Evolutionary conservation across 1,140 invertebrate species (phyloP).

Genomic region (Psilanteris sp.): DNA sequence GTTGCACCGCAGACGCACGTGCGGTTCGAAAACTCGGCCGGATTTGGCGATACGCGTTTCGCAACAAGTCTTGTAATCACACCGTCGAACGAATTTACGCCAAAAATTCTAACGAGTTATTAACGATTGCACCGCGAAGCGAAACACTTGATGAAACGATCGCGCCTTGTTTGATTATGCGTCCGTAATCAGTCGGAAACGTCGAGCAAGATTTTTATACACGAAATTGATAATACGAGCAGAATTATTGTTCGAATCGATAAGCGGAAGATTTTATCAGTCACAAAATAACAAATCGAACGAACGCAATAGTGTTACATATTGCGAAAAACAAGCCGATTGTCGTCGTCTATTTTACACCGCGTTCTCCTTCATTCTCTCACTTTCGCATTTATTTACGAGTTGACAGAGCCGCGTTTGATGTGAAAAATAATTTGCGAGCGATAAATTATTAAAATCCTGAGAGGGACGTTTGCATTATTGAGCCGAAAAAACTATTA

Average conservation of each 20-base stretch:
- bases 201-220: constrained; percentile 29
- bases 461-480: no score
- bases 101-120: constrained; percentile 30
- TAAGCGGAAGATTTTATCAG: constrained; percentile 55
- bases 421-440: constrained; percentile 14
- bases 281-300: constrained; percentile 46
- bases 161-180: constrained; percentile 26
- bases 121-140: constrained; percentile 9
- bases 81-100: constrained; percentile 39
- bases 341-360: constrained; percentile 31
- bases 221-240: constrained; percentile 49
- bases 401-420: constrained; percentile 6
- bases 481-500: neutral
- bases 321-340: constrained; percentile 26
- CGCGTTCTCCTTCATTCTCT: constrained; percentile 1
- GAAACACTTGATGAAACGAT: constrained; percentile 30
- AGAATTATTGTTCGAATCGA: constrained; percentile 52
- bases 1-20: constrained; percentile 35
- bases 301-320: constrained; percentile 24
- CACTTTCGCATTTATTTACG: neutral
- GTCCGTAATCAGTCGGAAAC: constrained; percentile 44
- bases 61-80: constrained; percentile 50
- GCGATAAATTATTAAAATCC: constrained; percentile 1
- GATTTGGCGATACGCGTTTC: constrained; percentile 43
- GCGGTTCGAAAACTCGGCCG: constrained; percentile 41